These are phyloP conservation scores for Dolichallabes microphthalmus DNA, from an alignment of 2,113 vertebrate genomes.

Conservation along the genomic window DNA sequence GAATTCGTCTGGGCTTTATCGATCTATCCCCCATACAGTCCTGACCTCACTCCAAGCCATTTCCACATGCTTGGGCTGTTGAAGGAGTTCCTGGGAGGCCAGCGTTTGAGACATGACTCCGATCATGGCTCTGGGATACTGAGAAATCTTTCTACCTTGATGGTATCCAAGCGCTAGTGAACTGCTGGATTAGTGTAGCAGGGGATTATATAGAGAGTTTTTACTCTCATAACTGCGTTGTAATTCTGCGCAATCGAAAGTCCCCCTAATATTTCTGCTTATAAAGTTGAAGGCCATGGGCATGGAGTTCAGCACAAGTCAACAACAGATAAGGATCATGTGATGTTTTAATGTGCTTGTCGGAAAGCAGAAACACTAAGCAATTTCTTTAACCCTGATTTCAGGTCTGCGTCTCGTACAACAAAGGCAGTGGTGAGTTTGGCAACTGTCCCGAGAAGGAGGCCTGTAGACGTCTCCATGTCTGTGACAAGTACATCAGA, in stretches of 20 bases:
- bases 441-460: slow-evolving; percentile 50
- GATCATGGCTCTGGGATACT: too few relatives aligned
- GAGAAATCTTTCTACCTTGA: too few relatives aligned
- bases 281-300: neutral
- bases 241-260: too few relatives aligned
- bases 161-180: too few relatives aligned
- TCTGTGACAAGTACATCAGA: slow-evolving; percentile 52
- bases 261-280: neutral
- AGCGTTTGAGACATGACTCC: too few relatives aligned
- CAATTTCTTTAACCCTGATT: neutral
- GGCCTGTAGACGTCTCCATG: slow-evolving; percentile 47
- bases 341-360: neutral
- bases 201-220: neutral
- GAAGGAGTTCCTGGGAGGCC: too few relatives aligned
- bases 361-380: neutral
- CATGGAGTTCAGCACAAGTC: neutral
- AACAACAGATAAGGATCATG: neutral
- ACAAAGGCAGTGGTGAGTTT: slow-evolving; percentile 42
- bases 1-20: too few relatives aligned
- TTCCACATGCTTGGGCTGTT: too few relatives aligned
- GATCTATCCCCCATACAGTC: too few relatives aligned
- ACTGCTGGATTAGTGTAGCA: too few relatives aligned
- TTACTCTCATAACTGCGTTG: neutral
- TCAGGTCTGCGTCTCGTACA: slow-evolving; percentile 53
- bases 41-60: too few relatives aligned